phyloP scores from a whole-genome alignment of 2,888 invertebrate species.

The Torymus tubicola region DNA sequence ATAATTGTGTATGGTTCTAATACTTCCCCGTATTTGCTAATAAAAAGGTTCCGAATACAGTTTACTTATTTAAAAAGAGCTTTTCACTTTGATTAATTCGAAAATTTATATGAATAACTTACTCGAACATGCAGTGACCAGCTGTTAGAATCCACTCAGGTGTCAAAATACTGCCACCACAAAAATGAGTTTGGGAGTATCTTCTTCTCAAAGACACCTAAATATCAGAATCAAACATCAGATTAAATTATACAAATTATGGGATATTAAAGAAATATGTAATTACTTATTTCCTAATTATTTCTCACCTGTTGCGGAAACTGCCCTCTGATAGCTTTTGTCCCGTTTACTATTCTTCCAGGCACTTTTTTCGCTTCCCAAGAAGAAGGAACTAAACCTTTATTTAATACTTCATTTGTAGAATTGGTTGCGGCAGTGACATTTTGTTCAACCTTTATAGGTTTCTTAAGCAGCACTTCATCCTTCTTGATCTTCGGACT shows the following conservation, averaged over 20 bases:
- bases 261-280: too few species aligned
- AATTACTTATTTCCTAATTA: not conserved
- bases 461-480: too few species aligned
- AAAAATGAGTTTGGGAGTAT: conserved; percentile 64
- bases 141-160: conserved; percentile 66
- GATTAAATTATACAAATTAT: too few species aligned
- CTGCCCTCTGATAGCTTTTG: conserved; percentile 60
- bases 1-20: conserved; percentile 2
- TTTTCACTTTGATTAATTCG: too few species aligned
- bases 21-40: too few species aligned
- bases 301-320: conserved; percentile 65
- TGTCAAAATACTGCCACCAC: conserved; percentile 67
- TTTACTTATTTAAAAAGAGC: too few species aligned
- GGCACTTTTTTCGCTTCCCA: conserved; percentile 19
- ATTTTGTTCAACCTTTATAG: too few species aligned
- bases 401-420: too few species aligned
- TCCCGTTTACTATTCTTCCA: conserved; percentile 66
- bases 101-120: conserved; percentile 39
- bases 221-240: conserved; percentile 39
- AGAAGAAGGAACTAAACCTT: too few species aligned
- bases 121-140: conserved; percentile 67
- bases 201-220: conserved; percentile 68
- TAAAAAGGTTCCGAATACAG: too few species aligned
- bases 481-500: too few species aligned
- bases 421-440: too few species aligned